These are phyloP conservation scores for Glossophaga mutica DNA, from an alignment of 2,797 vertebrate genomes.

Conservation along the genomic window DNA sequence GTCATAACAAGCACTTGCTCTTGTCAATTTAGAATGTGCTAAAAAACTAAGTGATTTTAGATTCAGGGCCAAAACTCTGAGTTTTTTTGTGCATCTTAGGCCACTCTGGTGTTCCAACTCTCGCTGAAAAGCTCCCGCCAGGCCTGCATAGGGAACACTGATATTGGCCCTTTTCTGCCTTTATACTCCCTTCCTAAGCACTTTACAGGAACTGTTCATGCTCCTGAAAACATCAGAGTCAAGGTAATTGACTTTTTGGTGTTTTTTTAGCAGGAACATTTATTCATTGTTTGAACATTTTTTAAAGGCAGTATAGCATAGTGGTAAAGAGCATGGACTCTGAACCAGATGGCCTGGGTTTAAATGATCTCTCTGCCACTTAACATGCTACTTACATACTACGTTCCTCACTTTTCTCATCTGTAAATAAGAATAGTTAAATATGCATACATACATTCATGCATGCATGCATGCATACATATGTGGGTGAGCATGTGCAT, in stretches of 20 bases:
- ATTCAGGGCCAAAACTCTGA: background rate
- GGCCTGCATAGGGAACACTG: background rate
- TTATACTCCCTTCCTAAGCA: background rate
- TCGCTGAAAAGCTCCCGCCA: background rate
- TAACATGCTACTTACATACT: background rate
- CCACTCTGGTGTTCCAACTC: background rate
- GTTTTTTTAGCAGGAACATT: slow-evolving; percentile 16
- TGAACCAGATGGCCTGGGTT: background rate
- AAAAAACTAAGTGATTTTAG: background rate
- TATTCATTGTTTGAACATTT: slow-evolving; percentile 6
- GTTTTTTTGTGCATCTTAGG: background rate
- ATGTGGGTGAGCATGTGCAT: background rate
- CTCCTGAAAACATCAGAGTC: background rate
- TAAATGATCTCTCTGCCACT: background rate
- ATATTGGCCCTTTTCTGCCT: background rate
- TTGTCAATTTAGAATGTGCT: background rate
- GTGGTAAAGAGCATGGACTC: background rate
- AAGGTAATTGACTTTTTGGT: slow-evolving; percentile 20
- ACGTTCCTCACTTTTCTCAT: background rate
- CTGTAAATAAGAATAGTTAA: background rate
- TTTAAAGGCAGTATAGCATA: background rate
- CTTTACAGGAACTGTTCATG: background rate
- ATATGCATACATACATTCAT: background rate
- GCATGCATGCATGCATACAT: background rate
- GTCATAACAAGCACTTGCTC: background rate